phyloP scores from a whole-genome alignment of 2,888 invertebrate genomes.

The Clivina fossor region DNA sequence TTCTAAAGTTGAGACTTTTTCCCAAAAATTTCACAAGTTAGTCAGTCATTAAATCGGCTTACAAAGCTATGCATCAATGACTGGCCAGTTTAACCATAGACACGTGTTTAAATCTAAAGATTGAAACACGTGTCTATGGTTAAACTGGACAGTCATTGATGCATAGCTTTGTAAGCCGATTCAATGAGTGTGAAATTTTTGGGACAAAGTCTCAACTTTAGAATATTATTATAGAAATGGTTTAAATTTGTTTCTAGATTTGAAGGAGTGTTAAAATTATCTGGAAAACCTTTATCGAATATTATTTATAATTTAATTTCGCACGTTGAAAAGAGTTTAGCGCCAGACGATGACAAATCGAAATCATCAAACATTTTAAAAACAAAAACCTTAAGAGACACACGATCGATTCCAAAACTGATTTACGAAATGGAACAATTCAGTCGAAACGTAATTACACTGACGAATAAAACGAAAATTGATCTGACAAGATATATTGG shows the following conservation, averaged over 20 bases:
- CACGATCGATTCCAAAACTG: conserved; percentile 64
- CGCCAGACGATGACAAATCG: conserved; percentile 45
- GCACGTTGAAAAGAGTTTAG: conserved; percentile 59
- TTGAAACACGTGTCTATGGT: no score
- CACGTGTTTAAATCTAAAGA: no score
- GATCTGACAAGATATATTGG: conserved; percentile 59
- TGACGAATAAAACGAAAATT: conserved; percentile 64
- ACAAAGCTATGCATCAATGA: no score
- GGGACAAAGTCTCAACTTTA: no score
- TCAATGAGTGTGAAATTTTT: no score
- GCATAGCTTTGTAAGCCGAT: no score
- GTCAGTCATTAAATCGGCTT: no score
- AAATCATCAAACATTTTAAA: conserved; percentile 47
- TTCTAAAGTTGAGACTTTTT: no score
- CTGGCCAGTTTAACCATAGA: no score
- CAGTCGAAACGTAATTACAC: conserved; percentile 59
- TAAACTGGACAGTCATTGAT: no score
- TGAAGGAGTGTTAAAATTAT: conserved; percentile 59
- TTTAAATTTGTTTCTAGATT: conserved; percentile 57
- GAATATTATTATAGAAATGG: no score
- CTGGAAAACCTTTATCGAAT: conserved; percentile 62
- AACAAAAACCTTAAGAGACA: conserved; percentile 62
- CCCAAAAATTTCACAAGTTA: no score
- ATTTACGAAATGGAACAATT: conserved; percentile 68
- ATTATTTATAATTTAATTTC: conserved; percentile 61